Evolutionary conservation across 2,888 invertebrate genomes (phyloP).

Genomic region (Congeria kusceri): DNA sequence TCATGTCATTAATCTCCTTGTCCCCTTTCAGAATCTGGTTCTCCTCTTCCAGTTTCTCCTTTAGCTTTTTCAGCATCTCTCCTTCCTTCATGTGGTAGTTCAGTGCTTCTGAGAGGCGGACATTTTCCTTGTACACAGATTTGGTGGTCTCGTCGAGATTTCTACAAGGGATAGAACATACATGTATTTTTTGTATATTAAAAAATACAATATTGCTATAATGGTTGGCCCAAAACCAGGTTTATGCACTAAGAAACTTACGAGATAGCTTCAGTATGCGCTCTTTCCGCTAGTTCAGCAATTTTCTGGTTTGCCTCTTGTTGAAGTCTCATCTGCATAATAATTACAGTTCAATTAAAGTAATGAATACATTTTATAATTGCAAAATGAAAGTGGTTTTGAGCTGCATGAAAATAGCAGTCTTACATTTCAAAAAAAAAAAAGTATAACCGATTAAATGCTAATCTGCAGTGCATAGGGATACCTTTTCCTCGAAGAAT

Average conservation of each 20-base stretch:
- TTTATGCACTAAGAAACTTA: no score
- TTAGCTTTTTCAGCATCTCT: slow-evolving; percentile 79
- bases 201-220: no score
- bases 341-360: no score
- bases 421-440: no score
- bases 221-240: no score
- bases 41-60: slow-evolving; percentile 76
- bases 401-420: no score
- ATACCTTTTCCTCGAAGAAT: slow-evolving; percentile 85
- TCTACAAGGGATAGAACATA: slow-evolving; percentile 50
- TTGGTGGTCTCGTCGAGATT: slow-evolving; percentile 85
- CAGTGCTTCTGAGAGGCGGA: slow-evolving; percentile 83
- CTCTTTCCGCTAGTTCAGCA: slow-evolving; percentile 84
- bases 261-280: slow-evolving; percentile 85
- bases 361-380: no score
- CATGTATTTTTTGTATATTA: no score
- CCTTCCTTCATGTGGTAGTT: slow-evolving; percentile 83
- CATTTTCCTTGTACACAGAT: slow-evolving; percentile 85
- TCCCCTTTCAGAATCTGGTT: slow-evolving; percentile 79
- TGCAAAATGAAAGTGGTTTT: no score
- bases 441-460: no score
- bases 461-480: no score
- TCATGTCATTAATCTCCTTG: slow-evolving; percentile 81
- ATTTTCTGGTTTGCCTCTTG: slow-evolving; percentile 85
- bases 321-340: slow-evolving; percentile 83